Evolutionary conservation across 2,797 vertebrate species (phyloP), one percentile per base, ranked within the genome.

Genomic region (Phrynocephalus guinanensis): DNA sequence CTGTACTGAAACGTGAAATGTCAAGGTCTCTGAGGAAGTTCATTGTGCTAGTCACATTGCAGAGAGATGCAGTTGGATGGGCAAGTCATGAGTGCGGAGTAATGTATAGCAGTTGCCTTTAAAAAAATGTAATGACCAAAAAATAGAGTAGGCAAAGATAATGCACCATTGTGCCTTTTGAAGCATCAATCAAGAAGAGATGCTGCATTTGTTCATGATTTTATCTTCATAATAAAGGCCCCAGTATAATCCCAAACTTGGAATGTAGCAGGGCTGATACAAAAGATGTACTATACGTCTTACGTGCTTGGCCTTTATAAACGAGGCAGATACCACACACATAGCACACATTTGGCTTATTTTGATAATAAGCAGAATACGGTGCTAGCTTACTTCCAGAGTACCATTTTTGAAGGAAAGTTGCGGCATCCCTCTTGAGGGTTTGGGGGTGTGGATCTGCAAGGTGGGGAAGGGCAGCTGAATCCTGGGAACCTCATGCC

Each of bases 141-240:
- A 50, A 18, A 33, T 8, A 5, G n/a, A 28, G 8, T 0, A 0
- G 80, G 72, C 68, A 48, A n/a, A 63, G 5, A 44, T 77, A 73
- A 85, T 33, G 79, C 20, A 38, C 20, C 1, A 0, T 48, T 86
- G 4, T 87, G 90, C 89, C 38, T 80, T 60, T 79, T 78, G 5
- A 26, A 24, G 38, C 7, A 79, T 52, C 38, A 3, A 20, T 84
- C 20, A 18, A 38, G 38, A 83, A 89, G 1, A 63, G 13, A 30
- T 81, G 30, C 84, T 86, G 8, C 72, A 13, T 85, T 91, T 89
- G 77, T 91, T 88, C 2, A 79, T 68, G 0, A 3, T 79, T 78
- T 82, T 76, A 50, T 11, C 7, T 87, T 1, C 70, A 5, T 60
- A 30, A 63, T 28, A 22, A 88, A 60, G 48, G 87, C 63, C 10